Evolutionary conservation across 2,888 invertebrate genomes (phyloP).

Genomic region (Torymus tubicola): DNA sequence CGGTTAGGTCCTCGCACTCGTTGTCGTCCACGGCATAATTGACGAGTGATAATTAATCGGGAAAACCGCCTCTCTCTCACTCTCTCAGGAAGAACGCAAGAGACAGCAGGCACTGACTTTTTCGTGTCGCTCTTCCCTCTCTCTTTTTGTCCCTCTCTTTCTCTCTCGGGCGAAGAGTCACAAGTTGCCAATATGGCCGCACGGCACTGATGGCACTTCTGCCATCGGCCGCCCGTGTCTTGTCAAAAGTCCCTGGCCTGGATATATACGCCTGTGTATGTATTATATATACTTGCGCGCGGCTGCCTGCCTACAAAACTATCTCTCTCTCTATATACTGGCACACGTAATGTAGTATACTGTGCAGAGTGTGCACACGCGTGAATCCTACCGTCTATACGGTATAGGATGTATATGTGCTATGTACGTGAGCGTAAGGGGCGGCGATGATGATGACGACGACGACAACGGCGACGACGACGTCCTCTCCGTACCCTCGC

Average conservation of each 20-base stretch:
- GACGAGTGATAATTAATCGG: conserved; percentile 46
- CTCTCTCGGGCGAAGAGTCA: conserved; percentile 63
- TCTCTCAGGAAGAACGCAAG: no score
- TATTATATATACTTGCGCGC: not conserved
- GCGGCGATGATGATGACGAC: not conserved
- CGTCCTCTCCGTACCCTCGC: no score
- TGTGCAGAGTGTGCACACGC: no score
- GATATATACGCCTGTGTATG: conserved; percentile 5
- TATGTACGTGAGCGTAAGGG: no score
- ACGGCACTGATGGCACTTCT: conserved; percentile 58
- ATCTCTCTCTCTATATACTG: no score
- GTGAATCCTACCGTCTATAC: no score
- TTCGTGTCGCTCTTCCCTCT: conserved; percentile 4
- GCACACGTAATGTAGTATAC: no score
- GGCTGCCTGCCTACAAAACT: no score
- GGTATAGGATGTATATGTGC: no score
- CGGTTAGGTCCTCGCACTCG: conserved; percentile 30
- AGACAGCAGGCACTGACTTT: not conserved
- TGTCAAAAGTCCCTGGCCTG: conserved; percentile 54
- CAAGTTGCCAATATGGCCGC: conserved; percentile 76
- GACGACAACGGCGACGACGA: no score
- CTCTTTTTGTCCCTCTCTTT: not conserved
- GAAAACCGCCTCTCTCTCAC: conserved; percentile 26
- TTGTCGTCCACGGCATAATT: conserved; percentile 52
- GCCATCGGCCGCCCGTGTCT: conserved; percentile 40